These are phyloP conservation scores for Stichopus chloronotus DNA, from an alignment of 35 echinoderm and acorn worm genomes.

Conservation along the genomic window DNA sequence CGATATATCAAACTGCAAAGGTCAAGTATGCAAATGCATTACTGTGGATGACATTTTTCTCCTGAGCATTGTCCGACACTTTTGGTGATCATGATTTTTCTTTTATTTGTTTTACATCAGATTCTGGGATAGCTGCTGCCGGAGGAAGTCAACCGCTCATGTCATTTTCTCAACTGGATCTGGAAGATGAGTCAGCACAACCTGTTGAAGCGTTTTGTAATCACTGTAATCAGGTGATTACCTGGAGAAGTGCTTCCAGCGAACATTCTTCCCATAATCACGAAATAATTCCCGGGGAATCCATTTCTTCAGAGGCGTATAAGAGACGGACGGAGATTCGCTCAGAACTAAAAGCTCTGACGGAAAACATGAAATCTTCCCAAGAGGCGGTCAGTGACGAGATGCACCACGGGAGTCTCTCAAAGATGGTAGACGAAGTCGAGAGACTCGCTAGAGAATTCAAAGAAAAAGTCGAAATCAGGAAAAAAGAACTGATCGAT, in stretches of 20 bases:
- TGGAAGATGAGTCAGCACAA: background rate
- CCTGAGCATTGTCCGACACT: no score
- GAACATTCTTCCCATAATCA: conserved; percentile 45
- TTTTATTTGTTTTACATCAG: background rate
- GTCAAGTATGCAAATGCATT: no score
- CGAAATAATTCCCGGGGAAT: conserved; percentile 10
- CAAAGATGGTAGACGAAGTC: background rate
- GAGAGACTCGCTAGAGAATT: conserved; percentile 17
- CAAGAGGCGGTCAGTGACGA: background rate
- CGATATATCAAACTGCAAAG: no score
- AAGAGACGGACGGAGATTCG: background rate
- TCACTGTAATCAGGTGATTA: conserved; percentile 17
- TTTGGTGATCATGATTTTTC: no score
- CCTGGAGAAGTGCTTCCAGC: conserved; percentile 1
- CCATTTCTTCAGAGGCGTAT: background rate
- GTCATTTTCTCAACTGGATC: background rate
- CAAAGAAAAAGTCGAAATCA: conserved; percentile 26
- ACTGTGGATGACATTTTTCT: no score
- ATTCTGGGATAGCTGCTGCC: conserved; percentile 42
- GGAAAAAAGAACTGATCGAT: conserved; percentile 23
- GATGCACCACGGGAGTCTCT: background rate
- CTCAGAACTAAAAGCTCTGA: background rate
- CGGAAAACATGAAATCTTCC: background rate
- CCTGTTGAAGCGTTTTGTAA: conserved; percentile 33
- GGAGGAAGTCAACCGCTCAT: background rate